Evolutionary conservation across 2,797 vertebrate genomes (phyloP).

Genomic region (Saxicola maurus): DNA sequence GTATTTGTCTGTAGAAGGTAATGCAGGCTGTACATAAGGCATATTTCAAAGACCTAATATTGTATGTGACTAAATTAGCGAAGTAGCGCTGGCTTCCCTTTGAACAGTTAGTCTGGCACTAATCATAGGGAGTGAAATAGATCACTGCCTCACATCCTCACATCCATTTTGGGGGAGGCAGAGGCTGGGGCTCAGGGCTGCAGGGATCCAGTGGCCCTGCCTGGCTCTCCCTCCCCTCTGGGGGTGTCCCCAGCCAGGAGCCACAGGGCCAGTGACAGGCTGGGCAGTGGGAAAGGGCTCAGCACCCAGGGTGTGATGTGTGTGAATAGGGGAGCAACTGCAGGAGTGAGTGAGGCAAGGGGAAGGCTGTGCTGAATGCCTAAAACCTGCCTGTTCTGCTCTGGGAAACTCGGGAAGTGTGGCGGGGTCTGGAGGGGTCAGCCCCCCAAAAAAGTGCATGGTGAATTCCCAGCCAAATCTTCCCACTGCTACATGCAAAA

Average conservation of each 20-base stretch:
- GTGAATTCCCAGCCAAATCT: not conserved
- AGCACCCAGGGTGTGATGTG: rapidly evolving
- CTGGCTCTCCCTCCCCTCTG: rapidly evolving
- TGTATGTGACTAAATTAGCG: constrained; percentile 68
- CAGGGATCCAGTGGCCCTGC: not conserved
- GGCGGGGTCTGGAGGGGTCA: not conserved
- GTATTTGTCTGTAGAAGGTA: constrained; percentile 73
- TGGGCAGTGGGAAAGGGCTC: not conserved
- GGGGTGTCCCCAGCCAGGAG: not conserved
- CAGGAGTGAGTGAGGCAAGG: not conserved
- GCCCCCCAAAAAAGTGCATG: not conserved
- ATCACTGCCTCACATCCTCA: not conserved
- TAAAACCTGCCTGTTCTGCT: not conserved
- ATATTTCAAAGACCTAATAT: constrained; percentile 70
- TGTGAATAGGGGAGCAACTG: not conserved
- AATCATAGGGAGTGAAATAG: constrained; percentile 46
- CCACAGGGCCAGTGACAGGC: not conserved
- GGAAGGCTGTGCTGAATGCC: not conserved
- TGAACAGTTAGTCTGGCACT: constrained; percentile 54
- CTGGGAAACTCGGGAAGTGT: not conserved
- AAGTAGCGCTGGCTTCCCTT: constrained; percentile 58
- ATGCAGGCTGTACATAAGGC: constrained; percentile 64
- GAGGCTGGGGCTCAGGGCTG: not conserved
- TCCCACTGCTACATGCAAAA: rapidly evolving
- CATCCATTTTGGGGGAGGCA: not conserved